phyloP scores from a whole-genome alignment of 2,797 vertebrate species.

The Thamnophis elegans region DNA sequence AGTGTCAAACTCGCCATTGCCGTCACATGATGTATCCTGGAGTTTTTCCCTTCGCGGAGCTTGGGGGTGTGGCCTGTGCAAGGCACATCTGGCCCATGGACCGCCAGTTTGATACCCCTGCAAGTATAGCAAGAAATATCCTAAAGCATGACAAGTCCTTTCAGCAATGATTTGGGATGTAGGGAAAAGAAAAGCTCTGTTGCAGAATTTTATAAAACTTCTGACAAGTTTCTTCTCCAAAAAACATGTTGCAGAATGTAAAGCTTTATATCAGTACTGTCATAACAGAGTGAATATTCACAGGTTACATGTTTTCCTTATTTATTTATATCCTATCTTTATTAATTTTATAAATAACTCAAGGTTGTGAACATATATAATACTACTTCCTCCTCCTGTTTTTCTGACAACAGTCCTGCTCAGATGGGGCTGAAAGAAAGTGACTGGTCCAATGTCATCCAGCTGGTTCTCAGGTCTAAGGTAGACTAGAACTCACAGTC shows the following conservation, averaged over 20 bases:
- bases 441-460: neutral
- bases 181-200: neutral
- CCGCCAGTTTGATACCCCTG: no score
- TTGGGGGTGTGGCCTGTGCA: no score
- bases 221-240: neutral
- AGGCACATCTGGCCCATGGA: fast-evolving
- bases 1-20: no score
- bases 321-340: neutral
- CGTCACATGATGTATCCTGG: fast-evolving
- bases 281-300: neutral
- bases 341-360: neutral
- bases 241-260: neutral
- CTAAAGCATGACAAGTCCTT: neutral
- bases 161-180: neutral
- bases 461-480: neutral
- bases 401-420: neutral
- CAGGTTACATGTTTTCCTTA: neutral
- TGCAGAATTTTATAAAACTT: neutral
- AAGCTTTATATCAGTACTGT: neutral
- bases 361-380: neutral
- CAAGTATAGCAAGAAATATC: neutral
- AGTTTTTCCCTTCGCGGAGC: no score
- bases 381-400: neutral
- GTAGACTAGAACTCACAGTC: neutral
- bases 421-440: neutral